phyloP scores from a whole-genome alignment of 2,888 invertebrate species.

The Galerucella calmariensis region DNA sequence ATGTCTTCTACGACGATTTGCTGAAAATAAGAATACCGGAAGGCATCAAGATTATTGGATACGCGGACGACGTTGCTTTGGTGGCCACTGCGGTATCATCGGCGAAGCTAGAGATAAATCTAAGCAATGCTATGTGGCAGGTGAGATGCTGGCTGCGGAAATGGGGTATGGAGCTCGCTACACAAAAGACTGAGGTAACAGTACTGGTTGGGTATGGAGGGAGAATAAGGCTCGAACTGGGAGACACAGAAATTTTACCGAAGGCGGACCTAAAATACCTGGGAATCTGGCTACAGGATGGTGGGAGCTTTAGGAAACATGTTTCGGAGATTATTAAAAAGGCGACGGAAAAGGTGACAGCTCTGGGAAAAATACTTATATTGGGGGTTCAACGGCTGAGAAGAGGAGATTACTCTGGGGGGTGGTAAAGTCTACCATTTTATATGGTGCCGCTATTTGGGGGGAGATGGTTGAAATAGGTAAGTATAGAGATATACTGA shows the following conservation, averaged over 20 bases:
- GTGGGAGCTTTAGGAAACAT: not conserved
- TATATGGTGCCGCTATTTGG: too few relatives aligned
- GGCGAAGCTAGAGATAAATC: too few relatives aligned
- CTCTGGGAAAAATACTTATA: not conserved
- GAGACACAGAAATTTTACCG: too few relatives aligned
- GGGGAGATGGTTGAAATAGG: not conserved
- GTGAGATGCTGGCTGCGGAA: not conserved
- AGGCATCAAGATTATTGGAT: too few relatives aligned
- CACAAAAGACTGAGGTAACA: conserved; percentile 4
- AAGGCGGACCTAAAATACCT: not conserved
- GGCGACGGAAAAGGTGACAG: conserved; percentile 2
- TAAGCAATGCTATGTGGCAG: not conserved
- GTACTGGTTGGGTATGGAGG: not conserved
- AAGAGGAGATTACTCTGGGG: not conserved
- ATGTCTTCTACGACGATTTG: too few relatives aligned
- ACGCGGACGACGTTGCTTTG: too few relatives aligned
- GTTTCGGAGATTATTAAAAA: not conserved
- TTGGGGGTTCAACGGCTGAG: not conserved
- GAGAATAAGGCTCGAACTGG: not conserved
- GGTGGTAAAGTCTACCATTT: not conserved
- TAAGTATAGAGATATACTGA: not conserved
- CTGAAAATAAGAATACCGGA: too few relatives aligned
- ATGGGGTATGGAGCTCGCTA: not conserved
- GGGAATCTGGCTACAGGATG: not conserved
- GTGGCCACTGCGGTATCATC: too few relatives aligned